A percentile compares a stretch with the other conserved stretches of the same genome.
Evolutionary conservation across 2,888 invertebrate genomes (phyloP).

Genomic region (Polydrusus tereticollis): DNA sequence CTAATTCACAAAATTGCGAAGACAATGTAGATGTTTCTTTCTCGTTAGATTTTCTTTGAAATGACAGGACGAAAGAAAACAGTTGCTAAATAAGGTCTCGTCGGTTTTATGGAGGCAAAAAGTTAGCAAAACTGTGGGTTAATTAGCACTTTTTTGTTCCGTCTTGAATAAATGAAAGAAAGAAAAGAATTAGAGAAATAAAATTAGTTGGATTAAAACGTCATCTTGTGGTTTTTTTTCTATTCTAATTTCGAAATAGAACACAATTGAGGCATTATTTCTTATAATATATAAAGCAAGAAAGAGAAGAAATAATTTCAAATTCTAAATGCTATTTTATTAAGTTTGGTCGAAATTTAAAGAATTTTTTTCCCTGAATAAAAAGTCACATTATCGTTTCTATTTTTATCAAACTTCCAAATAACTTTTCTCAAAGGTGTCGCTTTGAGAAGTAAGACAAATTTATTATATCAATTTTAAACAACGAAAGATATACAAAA

Average conservation of each 20-base stretch:
- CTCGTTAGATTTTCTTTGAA: neutral
- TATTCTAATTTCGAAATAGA: no score
- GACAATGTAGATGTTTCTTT: neutral
- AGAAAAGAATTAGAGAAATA: neutral
- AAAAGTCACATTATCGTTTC: neutral
- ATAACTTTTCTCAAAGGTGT: neutral
- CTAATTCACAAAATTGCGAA: neutral
- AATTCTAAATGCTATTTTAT: neutral
- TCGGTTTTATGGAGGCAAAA: neutral
- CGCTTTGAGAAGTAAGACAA: slow-evolving; percentile 14
- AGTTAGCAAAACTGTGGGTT: neutral
- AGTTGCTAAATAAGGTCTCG: neutral
- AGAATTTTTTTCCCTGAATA: neutral
- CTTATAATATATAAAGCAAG: no score
- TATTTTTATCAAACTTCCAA: neutral
- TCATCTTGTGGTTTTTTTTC: neutral
- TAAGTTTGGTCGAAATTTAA: neutral
- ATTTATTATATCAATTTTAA: slow-evolving; percentile 37
- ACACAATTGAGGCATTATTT: no score
- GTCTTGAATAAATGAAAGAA: neutral
- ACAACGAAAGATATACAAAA: slow-evolving; percentile 36
- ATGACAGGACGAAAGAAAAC: neutral
- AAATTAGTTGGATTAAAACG: neutral
- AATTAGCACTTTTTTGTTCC: slow-evolving; percentile 2
- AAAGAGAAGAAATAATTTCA: no score